phyloP scores from a whole-genome alignment of 2,113 vertebrate species.

The Panurus biarmicus region DNA sequence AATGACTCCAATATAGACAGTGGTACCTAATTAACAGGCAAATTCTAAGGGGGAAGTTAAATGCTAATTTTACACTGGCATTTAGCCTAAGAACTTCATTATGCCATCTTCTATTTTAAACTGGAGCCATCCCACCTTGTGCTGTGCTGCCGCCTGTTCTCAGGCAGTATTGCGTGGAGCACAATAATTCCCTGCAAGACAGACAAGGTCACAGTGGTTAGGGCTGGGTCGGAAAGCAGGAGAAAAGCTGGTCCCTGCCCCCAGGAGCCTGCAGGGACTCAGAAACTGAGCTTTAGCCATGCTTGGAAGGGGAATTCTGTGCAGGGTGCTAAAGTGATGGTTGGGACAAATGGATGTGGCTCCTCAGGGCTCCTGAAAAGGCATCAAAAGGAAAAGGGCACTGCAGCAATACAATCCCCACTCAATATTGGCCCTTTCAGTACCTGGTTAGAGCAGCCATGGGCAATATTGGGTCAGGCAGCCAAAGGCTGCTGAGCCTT shows the following conservation, averaged over 20 bases:
- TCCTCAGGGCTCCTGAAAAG: not conserved
- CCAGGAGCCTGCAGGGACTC: not conserved
- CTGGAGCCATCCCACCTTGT: not conserved
- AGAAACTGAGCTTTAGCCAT: not conserved
- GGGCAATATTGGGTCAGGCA: not conserved
- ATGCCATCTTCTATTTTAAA: constrained; percentile 51
- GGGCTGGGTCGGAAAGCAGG: not conserved
- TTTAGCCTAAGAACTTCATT: constrained; percentile 48
- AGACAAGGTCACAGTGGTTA: not conserved
- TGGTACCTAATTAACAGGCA: constrained; percentile 23
- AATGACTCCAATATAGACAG: not conserved
- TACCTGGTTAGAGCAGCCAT: not conserved
- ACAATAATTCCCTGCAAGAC: not conserved
- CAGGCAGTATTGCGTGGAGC: not conserved
- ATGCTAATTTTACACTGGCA: constrained; percentile 34
- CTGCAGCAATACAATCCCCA: not conserved
- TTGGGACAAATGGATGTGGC: not conserved
- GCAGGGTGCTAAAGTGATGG: not conserved
- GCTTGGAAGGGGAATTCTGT: not conserved
- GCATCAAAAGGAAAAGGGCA: not conserved
- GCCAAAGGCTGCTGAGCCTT: not conserved
- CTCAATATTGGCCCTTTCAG: not conserved
- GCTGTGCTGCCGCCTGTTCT: not conserved
- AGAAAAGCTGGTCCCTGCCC: not conserved
- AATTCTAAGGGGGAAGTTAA: constrained; percentile 22